Base-by-base conservation (phyloP, 2,888 invertebrate species). In the Oligia fasciuncula region DNA sequence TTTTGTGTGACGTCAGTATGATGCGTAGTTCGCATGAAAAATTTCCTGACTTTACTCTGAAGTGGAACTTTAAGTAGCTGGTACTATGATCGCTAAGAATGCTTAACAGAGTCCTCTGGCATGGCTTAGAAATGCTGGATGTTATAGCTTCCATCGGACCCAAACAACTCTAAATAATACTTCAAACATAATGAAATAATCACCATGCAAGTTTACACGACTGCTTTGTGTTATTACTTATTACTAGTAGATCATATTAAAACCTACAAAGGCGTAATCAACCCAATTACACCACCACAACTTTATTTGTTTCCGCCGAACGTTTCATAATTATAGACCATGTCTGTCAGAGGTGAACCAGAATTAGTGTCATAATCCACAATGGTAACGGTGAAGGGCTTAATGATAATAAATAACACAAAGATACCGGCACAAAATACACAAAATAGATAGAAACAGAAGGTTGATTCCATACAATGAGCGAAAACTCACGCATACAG, bases 291-390 rank as follows among this genome's bases (percentile, higher is more conserved):
- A 81, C 49, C 76, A 71, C 23, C 73, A 76, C 62, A 79, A 78
- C 69, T 81, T 86, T 80, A 87, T 87, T 81, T 77, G 78, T 87
- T 86, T 87, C 77, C 74, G 79, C 82, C 77, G 86, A 88, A 84
- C 67, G 70, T 67, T 86, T 85, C 80, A 82, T 91, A 89, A 92
- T 92, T 91, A 46, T 46, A 46, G 46, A 29, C 29, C 29, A 80
- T 83, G 75, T 87, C 81, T 82, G 90, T 88, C 89, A 92, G 90
- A 93, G 93, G 91, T 93, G 91, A 91, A 85, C 79, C 82, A 85
- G 89, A 92, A 94, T 93, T 93, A 93, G 89, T 93, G 93, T 90
- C 92, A 91, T 90, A 89, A 89, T 90, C 87, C 80, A 91, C 88
- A 91, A 91, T 90, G 87, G 88, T 90, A 91, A 91, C 90, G 89